Conservation (phyloP, 2,797 vertebrate species). For the Epinephelus malabaricus region DNA sequence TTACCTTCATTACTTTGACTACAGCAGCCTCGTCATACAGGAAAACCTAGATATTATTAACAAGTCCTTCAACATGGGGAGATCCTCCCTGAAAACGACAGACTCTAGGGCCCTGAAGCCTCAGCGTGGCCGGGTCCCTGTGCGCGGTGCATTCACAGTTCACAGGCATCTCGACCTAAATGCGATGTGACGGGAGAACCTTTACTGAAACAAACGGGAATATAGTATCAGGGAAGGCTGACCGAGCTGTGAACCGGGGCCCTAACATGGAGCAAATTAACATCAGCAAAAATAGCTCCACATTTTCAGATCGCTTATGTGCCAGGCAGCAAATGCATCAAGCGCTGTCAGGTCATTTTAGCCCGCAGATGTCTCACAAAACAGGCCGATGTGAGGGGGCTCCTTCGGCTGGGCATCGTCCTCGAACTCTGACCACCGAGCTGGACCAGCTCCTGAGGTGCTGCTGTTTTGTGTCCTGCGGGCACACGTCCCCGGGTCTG, state of each 20-base stretch:
- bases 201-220: conserved; percentile 92
- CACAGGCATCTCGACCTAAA: conserved; percentile 87
- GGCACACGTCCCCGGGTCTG: conserved; percentile 39
- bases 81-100: background rate
- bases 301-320: conserved; percentile 83
- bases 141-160: conserved; percentile 90
- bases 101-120: conserved; percentile 75
- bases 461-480: conserved; percentile 49
- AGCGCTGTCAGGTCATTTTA: conserved; percentile 82
- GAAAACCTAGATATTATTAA: conserved; percentile 17
- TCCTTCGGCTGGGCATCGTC: conserved; percentile 20
- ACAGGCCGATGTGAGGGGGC: conserved; percentile 26
- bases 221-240: conserved; percentile 94
- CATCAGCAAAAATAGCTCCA: conserved; percentile 87
- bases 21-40: conserved; percentile 8
- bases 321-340: conserved; percentile 79
- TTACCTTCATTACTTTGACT: background rate
- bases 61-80: background rate
- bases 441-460: conserved; percentile 54
- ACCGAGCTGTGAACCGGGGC: conserved; percentile 91
- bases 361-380: conserved; percentile 60
- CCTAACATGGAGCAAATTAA: conserved; percentile 94
- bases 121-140: conserved; percentile 74
- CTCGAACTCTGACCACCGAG: conserved; percentile 53
- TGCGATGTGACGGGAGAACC: conserved; percentile 89